A percentile compares a stretch with the other conserved stretches of the same genome.
Conservation (phyloP, 1,140 invertebrate genomes). For the Caenorhabditis briggsae region DNA sequence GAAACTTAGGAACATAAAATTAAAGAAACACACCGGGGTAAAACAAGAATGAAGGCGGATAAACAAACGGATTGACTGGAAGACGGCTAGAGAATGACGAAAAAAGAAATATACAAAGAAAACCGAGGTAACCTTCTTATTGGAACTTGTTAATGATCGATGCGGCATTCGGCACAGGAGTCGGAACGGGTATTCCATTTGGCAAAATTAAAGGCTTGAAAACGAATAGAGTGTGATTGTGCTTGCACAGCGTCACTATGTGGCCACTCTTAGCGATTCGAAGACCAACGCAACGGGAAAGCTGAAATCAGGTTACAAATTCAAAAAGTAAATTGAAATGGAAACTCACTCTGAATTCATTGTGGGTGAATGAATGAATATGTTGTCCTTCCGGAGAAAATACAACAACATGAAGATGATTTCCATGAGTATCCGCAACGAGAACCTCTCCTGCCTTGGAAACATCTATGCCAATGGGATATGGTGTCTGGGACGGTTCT, state of each 20-base stretch:
- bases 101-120: conserved; percentile 42
- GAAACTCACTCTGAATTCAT: conserved; percentile 60
- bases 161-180: conserved; percentile 7
- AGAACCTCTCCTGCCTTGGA: conserved; percentile 94
- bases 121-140: not conserved
- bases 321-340: conserved; percentile 82
- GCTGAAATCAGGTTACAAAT: conserved; percentile 78
- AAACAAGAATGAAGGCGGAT: conserved; percentile 49
- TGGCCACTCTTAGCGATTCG: conserved; percentile 96
- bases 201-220: conserved; percentile 91
- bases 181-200: conserved; percentile 33
- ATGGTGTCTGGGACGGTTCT: conserved; percentile 93
- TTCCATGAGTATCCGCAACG: conserved; percentile 96
- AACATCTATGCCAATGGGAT: conserved; percentile 96
- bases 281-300: conserved; percentile 94
- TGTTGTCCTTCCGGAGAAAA: conserved; percentile 80
- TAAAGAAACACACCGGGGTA: conserved; percentile 30
- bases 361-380: conserved; percentile 58
- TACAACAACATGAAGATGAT: conserved; percentile 94
- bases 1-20: conserved; percentile 53
- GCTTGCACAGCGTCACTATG: conserved; percentile 95
- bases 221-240: conserved; percentile 96
- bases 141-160: conserved; percentile 46
- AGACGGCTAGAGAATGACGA: conserved; percentile 41
- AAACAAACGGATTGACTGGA: conserved; percentile 41